phyloP scores from a whole-genome alignment of 2,113 vertebrate genomes.

The Pleuronectes platessa region DNA sequence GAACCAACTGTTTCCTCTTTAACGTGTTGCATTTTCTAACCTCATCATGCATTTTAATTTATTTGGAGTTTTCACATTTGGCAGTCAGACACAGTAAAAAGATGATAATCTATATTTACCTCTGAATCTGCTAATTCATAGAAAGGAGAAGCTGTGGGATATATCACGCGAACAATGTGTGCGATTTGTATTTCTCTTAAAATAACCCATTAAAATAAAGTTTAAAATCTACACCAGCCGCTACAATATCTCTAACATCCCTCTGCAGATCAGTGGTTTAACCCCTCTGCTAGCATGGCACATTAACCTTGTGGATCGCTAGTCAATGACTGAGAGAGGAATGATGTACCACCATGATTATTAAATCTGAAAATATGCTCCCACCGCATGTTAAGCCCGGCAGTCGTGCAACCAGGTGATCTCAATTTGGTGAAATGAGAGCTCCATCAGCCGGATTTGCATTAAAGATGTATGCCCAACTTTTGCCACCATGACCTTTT shows the following conservation, averaged over 20 bases:
- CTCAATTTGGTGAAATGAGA: conserved; percentile 63
- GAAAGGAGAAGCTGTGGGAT: background rate
- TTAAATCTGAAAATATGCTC: conserved; percentile 88
- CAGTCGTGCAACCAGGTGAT: conserved; percentile 62
- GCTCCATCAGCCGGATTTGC: conserved; percentile 64
- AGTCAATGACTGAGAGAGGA: conserved; percentile 84
- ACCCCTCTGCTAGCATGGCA: conserved; percentile 78
- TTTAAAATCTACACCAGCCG: conserved; percentile 17
- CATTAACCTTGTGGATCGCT: conserved; percentile 88
- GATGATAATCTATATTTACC: too few species aligned
- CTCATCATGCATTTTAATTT: background rate
- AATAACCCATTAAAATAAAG: too few species aligned
- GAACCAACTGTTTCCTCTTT: too few species aligned
- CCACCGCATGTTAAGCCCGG: conserved; percentile 49
- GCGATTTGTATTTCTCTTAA: background rate
- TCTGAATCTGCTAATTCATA: background rate
- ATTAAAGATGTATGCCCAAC: conserved; percentile 76
- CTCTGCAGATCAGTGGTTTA: conserved; percentile 49
- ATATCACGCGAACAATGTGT: background rate
- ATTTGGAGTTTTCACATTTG: background rate
- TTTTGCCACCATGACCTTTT: conserved; percentile 67
- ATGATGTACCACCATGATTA: conserved; percentile 87
- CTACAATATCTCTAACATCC: conserved; percentile 31
- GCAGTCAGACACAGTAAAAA: background rate
- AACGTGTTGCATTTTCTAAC: too few species aligned